These are phyloP conservation scores for Cryptosula pallasiana DNA, from an alignment of 2,888 invertebrate species.

Conservation along the genomic window DNA sequence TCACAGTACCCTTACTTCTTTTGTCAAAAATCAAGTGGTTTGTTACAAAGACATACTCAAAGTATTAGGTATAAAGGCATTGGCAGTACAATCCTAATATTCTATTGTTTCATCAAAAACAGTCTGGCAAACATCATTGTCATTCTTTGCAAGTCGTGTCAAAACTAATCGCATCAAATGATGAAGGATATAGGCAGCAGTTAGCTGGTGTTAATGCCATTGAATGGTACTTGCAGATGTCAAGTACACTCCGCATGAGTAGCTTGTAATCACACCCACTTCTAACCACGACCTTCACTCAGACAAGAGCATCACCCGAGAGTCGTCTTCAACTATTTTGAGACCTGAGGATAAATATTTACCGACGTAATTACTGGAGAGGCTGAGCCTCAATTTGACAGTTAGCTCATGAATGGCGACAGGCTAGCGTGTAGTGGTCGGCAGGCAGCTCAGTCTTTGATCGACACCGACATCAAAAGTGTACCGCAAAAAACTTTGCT, in stretches of 20 bases:
- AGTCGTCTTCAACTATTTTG: slow-evolving; percentile 16
- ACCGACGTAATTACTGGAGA: slow-evolving; percentile 16
- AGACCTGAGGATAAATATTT: slow-evolving; percentile 19
- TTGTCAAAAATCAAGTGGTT: too few relatives aligned
- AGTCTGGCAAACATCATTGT: slow-evolving; percentile 22
- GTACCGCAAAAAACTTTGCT: too few relatives aligned
- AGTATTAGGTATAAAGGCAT: too few relatives aligned
- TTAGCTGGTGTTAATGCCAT: slow-evolving; percentile 22
- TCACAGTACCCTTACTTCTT: too few relatives aligned
- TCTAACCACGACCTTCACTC: too few relatives aligned
- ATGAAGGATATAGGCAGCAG: slow-evolving; percentile 11
- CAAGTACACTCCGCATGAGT: slow-evolving; percentile 10
- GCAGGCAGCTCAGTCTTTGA: neutral
- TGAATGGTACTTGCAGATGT: slow-evolving; percentile 19
- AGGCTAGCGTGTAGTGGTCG: neutral
- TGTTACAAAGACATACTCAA: too few relatives aligned
- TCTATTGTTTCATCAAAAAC: slow-evolving; percentile 23
- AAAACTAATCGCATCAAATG: slow-evolving; percentile 23
- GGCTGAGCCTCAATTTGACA: slow-evolving; percentile 18
- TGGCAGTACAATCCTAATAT: slow-evolving; percentile 2
- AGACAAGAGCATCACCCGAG: slow-evolving; percentile 14
- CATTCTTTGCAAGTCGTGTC: slow-evolving; percentile 23
- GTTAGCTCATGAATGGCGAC: slow-evolving; percentile 14
- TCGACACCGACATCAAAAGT: too few relatives aligned
- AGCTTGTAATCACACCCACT: slow-evolving; percentile 23